Evolutionary conservation across 2,113 vertebrate species (phyloP), one percentile per base, ranked within the genome.

Genomic region (Pseudonaja textilis): DNA sequence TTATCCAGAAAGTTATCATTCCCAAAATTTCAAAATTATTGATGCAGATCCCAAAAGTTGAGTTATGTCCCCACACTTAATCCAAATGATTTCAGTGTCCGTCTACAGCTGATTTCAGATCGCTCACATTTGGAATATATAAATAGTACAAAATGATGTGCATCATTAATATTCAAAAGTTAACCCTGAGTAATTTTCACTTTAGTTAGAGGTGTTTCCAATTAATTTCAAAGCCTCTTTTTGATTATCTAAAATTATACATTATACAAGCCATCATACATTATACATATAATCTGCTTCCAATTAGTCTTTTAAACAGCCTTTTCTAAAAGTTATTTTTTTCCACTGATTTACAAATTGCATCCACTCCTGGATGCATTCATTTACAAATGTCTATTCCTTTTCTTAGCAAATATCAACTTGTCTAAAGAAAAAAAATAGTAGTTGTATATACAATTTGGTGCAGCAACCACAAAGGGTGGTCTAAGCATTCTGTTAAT

Each of bases 141-240:
- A 88, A 54, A 88, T 11, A 54, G 50, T n/a, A n/a, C 22, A 52
- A 54, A 55, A 88, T 54, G 8, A 87, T 88, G 86, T 54, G 29
- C 29, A 0, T 54, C 18, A n/a, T 88, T 34, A 54, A 88, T 54
- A 87, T 87, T 52, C 47, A 87, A 52, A 88, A 50, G 26, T 81
- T 42, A 81, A 81, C 34, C 34, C 74, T 81, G 74, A 20, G 74
- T 81, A 42, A 81, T 81, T 42, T 81, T 22, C 74, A 81, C 74
- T 22, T 95, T 86, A 88, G 50, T 55, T 94, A 3, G 55, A 52
- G 1, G 61, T n/a, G 93, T 92, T 96, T 92, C 87, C 85, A 95
- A 50, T 0, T 91, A 50, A 94, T 89, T 95, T 95, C 22, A 93
- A 89, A 87, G 26, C 26, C 86, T 87, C 86, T 87, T 52, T 87